These are phyloP conservation scores for Andrena dorsata DNA, from an alignment of 2,888 invertebrate genomes.

Conservation along the genomic window DNA sequence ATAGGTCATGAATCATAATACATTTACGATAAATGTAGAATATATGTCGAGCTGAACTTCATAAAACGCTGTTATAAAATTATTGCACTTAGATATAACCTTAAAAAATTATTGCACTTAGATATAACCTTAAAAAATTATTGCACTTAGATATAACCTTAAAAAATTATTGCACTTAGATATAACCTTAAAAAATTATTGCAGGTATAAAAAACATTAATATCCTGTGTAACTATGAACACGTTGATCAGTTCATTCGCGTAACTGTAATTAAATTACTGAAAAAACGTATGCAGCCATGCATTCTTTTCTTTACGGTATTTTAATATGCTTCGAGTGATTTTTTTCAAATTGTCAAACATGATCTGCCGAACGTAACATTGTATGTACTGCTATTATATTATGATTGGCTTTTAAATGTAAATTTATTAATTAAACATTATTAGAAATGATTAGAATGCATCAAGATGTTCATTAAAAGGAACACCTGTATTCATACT, in stretches of 20 bases:
- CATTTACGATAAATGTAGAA: not conserved
- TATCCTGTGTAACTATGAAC: not conserved
- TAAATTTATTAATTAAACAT: constrained; percentile 14
- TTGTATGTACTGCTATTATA: constrained; percentile 23
- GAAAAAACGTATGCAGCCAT: constrained; percentile 3
- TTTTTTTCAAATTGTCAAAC: constrained; percentile 27
- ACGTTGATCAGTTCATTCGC: not conserved
- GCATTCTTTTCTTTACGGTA: constrained; percentile 1
- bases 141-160: constrained; percentile 45
- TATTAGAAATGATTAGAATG: constrained; percentile 1
- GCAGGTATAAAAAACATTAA: constrained; percentile 3
- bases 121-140: no score
- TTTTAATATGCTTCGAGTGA: constrained; percentile 13
- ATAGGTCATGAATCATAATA: not conserved
- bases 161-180: constrained; percentile 5
- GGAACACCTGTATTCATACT: no score
- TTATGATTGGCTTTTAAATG: constrained; percentile 27
- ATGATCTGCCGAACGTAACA: constrained; percentile 21
- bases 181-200: constrained; percentile 55
- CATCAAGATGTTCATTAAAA: no score
- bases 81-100: constrained; percentile 46
- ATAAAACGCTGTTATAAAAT: constrained; percentile 19
- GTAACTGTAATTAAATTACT: constrained; percentile 7
- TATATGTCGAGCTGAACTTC: not conserved
- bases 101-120: no score